Base-by-base conservation (phyloP, 2,888 invertebrate species). In the Biston betularia region DNA sequence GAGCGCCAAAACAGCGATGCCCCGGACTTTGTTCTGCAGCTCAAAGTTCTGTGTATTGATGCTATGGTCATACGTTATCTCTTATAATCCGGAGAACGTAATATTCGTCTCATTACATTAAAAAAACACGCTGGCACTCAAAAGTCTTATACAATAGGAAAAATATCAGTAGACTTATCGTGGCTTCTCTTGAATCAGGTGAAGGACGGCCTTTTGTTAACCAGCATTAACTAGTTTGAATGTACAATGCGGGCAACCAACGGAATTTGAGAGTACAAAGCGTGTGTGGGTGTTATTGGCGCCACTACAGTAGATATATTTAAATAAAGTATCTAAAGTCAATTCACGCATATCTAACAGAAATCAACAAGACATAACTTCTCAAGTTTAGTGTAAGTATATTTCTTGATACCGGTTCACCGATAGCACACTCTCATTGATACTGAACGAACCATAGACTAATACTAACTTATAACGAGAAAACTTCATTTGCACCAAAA, bases 201-300 rank as follows among this genome's bases (percentile, higher is more conserved):
- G 24, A n/a, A n/a, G 0, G 24, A n/a, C 42, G 0, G 12, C 54
- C n/a, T 54, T 42, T 42, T 15, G 33, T 12, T 33, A 42, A 24
- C 38, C 6, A 42, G 24, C 24, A 24, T 3, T 54, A 44, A 24
- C 54, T 24, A 42, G 42, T 42, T 42, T 42, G 54, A 53, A 58
- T 60, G 53, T 63, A 58, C 58, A 49, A 58, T 58, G 48, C 46
- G 38, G 14, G 15, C 58, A 59, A 40, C 67, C 67, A 63, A 67
- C 62, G 58, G 48, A 52, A 54, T 53, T 44, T 45, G 38, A 48
- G 42, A 35, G n/a, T 52, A 72, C 11, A 56, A 56, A 68, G 79
- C 76, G 70, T 75, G 72, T 50, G 75, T 73, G 46, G 56, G 38
- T 42, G 57, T 65, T 48, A 65, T 58, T 66, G 72, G 66, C 69